Percentiles rank a stretch among this genome's conserved stretches.
These are phyloP conservation scores for Pseudochirops corinnae DNA, from an alignment of 2,797 vertebrate species.

Conservation along the genomic window DNA sequence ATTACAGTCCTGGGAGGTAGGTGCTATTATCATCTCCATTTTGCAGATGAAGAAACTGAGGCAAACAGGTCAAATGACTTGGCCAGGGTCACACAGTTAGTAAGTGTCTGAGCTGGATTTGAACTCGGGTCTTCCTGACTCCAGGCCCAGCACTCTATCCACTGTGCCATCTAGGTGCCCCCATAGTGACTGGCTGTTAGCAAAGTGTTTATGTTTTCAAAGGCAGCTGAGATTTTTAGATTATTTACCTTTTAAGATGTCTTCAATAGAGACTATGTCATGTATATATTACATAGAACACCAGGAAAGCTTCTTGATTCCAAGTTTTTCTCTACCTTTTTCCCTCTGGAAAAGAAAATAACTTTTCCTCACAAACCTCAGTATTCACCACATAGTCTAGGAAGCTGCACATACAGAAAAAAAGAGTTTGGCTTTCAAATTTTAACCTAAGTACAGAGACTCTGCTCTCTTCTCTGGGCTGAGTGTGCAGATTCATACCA, in stretches of 20 bases:
- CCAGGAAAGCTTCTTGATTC: slow-evolving; percentile 36
- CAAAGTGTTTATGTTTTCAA: slow-evolving; percentile 6
- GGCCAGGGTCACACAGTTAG: background rate
- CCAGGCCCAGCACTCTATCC: background rate
- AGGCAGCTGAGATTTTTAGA: background rate
- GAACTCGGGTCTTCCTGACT: background rate
- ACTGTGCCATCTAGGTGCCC: background rate
- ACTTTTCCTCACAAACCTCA: slow-evolving; percentile 26
- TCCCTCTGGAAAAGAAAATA: slow-evolving; percentile 27
- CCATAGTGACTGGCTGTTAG: background rate
- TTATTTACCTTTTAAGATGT: slow-evolving; percentile 10
- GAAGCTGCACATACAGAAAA: slow-evolving; percentile 9
- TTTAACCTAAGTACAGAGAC: background rate
- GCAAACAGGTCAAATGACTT: background rate
- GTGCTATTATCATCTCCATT: background rate
- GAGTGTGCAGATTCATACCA: background rate
- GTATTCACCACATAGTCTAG: slow-evolving; percentile 17
- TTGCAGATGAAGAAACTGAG: background rate
- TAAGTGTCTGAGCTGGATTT: background rate
- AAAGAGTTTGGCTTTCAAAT: slow-evolving; percentile 31
- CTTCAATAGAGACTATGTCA: background rate
- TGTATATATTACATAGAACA: slow-evolving; percentile 13
- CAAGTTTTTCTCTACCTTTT: slow-evolving; percentile 39
- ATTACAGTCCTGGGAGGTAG: background rate
- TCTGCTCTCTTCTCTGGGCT: background rate